These are phyloP conservation scores for Geococcyx californianus DNA, from an alignment of 2,113 vertebrate genomes.

Conservation along the genomic window DNA sequence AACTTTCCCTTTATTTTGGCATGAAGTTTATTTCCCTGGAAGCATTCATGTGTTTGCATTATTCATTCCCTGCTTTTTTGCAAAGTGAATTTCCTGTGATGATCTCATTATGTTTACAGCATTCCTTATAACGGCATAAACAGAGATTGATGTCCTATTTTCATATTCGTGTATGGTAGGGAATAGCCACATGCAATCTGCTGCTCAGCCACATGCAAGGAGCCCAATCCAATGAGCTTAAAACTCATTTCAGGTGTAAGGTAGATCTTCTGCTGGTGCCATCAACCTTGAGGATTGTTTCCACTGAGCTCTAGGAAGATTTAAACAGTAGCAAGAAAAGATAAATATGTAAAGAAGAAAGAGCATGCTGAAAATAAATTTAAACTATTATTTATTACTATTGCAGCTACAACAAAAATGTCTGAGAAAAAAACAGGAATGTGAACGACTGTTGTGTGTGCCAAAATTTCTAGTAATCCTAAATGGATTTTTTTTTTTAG, in stretches of 20 bases:
- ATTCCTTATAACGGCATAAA: background rate
- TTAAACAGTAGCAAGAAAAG: background rate
- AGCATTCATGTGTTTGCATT: background rate
- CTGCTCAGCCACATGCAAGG: background rate
- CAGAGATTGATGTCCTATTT: slow-evolving; percentile 1
- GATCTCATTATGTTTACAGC: slow-evolving; percentile 45
- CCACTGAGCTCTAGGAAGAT: background rate
- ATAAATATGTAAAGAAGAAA: background rate
- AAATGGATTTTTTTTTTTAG: background rate
- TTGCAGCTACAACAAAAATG: background rate
- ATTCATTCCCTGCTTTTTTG: background rate
- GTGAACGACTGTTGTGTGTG: background rate
- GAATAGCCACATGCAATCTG: background rate
- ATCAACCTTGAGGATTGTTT: background rate
- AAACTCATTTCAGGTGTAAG: background rate
- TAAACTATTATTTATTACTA: background rate
- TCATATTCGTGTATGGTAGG: slow-evolving; percentile 9
- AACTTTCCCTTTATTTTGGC: background rate
- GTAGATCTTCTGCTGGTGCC: background rate
- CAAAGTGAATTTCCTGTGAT: background rate
- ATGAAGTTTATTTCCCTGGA: background rate
- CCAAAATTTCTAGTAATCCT: background rate
- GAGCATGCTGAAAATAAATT: background rate
- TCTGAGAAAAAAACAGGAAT: background rate
- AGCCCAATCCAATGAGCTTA: background rate